A percentile compares a stretch with the other conserved stretches of the same genome.
Conservation (phyloP, 37 sponge, comb jelly and placozoan species). For the Geodia barretti region DNA sequence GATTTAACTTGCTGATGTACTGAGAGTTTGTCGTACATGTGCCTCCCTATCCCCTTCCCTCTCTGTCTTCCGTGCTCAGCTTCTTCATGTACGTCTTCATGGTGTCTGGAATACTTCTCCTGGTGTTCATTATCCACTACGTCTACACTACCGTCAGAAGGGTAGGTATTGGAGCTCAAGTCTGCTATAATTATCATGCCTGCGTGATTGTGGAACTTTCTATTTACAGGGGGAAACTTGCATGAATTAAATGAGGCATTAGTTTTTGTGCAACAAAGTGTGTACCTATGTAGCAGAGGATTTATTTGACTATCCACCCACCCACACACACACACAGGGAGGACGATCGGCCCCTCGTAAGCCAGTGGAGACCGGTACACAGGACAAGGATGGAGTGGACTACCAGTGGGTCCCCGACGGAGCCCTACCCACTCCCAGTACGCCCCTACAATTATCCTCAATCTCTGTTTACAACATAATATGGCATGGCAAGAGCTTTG, state of each 20-base stretch:
- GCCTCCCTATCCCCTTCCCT: background rate
- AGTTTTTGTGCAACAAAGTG: no score
- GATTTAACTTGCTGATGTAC: no score
- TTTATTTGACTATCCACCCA: no score
- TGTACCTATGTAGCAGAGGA: no score
- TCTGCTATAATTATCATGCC: no score
- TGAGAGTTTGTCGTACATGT: no score
- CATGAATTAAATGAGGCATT: no score
- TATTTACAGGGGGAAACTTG: no score
- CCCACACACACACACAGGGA: background rate
- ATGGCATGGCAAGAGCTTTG: no score
- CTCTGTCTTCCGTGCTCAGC: background rate
- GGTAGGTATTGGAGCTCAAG: slow-evolving; percentile 33
- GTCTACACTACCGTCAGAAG: slow-evolving; percentile 75
- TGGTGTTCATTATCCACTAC: slow-evolving; percentile 86
- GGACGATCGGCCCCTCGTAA: slow-evolving; percentile 35
- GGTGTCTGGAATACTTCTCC: slow-evolving; percentile 78
- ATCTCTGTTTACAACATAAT: background rate
- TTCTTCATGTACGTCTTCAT: slow-evolving; percentile 97
- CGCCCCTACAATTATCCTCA: background rate
- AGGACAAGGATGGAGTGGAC: slow-evolving; percentile 68
- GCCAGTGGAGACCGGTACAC: slow-evolving; percentile 73
- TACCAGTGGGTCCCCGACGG: slow-evolving; percentile 77
- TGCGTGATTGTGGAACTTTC: background rate
- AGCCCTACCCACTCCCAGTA: slow-evolving; percentile 46